Conservation (phyloP, 1,140 invertebrate species). For the Drosophila simulans region DNA sequence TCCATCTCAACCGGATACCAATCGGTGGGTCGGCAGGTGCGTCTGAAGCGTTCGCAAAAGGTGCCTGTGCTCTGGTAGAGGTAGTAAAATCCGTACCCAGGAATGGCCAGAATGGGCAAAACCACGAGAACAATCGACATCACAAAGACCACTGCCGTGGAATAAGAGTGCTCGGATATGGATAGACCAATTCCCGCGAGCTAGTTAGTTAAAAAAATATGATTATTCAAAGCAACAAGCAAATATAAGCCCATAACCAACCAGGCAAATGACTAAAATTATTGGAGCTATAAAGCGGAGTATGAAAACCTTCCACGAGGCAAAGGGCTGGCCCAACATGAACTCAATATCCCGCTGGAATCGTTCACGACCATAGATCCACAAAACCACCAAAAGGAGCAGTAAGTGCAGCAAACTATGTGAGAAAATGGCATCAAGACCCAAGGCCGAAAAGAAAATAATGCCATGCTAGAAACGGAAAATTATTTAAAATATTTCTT, state of each 20-base stretch:
- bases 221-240: background rate
- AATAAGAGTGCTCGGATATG: slow-evolving; percentile 28
- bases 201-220: slow-evolving; percentile 22
- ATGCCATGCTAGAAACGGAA: slow-evolving; percentile 53
- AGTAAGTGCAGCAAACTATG: slow-evolving; percentile 89
- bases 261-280: slow-evolving; percentile 51
- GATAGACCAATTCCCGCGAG: slow-evolving; percentile 13
- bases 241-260: slow-evolving; percentile 4
- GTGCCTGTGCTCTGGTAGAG: slow-evolving; percentile 57
- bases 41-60: slow-evolving; percentile 55
- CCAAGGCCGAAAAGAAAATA: slow-evolving; percentile 41
- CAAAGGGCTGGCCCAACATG: slow-evolving; percentile 91
- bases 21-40: slow-evolving; percentile 68
- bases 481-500: background rate
- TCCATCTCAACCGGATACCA: slow-evolving; percentile 78
- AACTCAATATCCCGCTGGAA: slow-evolving; percentile 91
- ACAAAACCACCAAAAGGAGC: slow-evolving; percentile 89
- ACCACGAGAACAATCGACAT: slow-evolving; percentile 44
- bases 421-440: slow-evolving; percentile 87
- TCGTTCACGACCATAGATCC: slow-evolving; percentile 91
- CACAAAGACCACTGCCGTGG: background rate
- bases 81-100: slow-evolving; percentile 62
- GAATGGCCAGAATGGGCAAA: slow-evolving; percentile 61
- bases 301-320: slow-evolving; percentile 73
- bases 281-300: slow-evolving; percentile 73